A percentile compares a stretch with the other conserved stretches of the same genome.
Conservation (phyloP, 2,888 invertebrate species). For the Reticulitermes lucifugus region DNA sequence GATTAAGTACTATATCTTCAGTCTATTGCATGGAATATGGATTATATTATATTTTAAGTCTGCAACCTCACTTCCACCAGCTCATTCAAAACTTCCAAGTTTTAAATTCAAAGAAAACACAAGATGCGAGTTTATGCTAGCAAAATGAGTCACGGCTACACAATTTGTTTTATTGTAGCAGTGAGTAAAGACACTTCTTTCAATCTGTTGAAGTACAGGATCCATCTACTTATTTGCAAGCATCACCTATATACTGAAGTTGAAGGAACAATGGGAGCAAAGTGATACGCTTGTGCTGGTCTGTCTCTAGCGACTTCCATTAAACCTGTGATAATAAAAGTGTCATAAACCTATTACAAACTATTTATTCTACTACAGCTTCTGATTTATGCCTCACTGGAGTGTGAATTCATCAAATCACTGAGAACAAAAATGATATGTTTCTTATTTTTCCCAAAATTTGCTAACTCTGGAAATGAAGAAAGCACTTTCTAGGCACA, state of each 20-base stretch:
- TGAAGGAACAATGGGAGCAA: not conserved
- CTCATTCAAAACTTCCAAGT: not conserved
- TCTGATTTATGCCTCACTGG: not conserved
- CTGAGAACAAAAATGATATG: conserved; percentile 18
- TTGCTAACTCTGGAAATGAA: not conserved
- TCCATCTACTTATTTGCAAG: conserved; percentile 15
- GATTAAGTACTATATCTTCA: too few species aligned
- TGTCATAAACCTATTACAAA: not conserved
- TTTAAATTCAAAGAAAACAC: not conserved
- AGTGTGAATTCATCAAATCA: not conserved
- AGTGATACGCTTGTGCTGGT: not conserved
- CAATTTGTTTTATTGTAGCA: not conserved
- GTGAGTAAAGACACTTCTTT: conserved; percentile 2
- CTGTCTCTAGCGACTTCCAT: conserved; percentile 23
- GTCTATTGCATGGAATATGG: too few species aligned
- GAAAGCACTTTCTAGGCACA: conserved; percentile 24
- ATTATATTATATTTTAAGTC: too few species aligned
- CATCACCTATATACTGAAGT: not conserved
- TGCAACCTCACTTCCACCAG: not conserved
- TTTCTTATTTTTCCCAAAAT: conserved; percentile 4
- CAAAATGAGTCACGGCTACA: not conserved
- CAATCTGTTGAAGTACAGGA: not conserved
- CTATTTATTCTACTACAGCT: not conserved
- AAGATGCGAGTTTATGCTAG: not conserved
- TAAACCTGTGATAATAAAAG: conserved; percentile 38